These are phyloP conservation scores for Branchipolynoe longqiensis DNA, from an alignment of 2,888 invertebrate genomes.

Conservation along the genomic window DNA sequence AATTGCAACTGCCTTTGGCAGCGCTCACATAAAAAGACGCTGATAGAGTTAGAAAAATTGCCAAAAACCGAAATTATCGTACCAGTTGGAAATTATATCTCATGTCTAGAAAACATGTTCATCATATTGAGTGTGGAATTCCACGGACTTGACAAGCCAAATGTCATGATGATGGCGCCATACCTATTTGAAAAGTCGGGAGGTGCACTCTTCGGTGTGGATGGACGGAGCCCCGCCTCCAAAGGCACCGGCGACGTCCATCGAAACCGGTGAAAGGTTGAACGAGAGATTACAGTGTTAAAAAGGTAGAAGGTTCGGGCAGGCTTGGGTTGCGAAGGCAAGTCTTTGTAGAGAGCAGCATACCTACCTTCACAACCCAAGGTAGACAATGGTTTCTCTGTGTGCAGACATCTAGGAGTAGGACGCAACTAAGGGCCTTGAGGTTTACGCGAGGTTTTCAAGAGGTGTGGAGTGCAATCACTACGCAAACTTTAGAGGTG, in stretches of 20 bases:
- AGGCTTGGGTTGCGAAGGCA: no score
- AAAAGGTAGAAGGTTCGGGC: no score
- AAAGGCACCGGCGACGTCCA: no score
- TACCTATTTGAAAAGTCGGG: not conserved
- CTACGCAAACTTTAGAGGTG: not conserved
- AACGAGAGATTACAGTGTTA: conserved; percentile 24
- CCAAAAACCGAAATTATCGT: conserved; percentile 45
- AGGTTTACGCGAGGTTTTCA: no score
- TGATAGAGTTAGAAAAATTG: conserved; percentile 22
- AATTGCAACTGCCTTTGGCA: conserved; percentile 10
- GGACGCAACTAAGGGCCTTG: not conserved
- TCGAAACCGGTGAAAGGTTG: not conserved
- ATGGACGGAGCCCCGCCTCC: not conserved
- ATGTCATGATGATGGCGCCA: not conserved
- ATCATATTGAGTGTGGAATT: conserved; percentile 37
- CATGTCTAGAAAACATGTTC: conserved; percentile 40
- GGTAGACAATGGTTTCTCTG: conserved; percentile 17
- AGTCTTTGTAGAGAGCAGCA: no score
- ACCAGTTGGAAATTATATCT: conserved; percentile 45
- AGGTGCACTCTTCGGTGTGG: conserved; percentile 19
- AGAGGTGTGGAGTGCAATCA: not conserved
- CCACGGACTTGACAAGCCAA: conserved; percentile 31
- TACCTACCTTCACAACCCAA: conserved; percentile 2
- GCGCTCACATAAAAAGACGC: conserved; percentile 10
- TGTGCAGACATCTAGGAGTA: not conserved